phyloP scores from a whole-genome alignment of 2,888 invertebrate genomes.

The Dynastes tityus region DNA sequence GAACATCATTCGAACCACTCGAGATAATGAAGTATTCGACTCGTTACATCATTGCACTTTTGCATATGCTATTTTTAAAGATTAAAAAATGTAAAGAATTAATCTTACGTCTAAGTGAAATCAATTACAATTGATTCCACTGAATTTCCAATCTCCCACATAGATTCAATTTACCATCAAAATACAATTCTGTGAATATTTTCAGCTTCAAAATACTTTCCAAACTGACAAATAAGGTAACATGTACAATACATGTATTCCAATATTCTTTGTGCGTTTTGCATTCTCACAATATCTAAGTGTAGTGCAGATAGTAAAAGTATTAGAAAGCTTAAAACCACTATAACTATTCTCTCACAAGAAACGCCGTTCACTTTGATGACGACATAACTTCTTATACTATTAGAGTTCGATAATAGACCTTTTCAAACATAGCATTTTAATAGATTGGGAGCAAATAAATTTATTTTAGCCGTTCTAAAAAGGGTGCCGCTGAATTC shows the following conservation, averaged over 20 bases:
- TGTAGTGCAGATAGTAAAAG: conserved; percentile 29
- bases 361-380: conserved; percentile 37
- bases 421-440: conserved; percentile 2
- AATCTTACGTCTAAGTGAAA: no score
- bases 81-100: no score
- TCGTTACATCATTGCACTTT: no score
- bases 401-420: conserved; percentile 17
- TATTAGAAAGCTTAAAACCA: conserved; percentile 38
- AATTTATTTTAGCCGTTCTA: background rate
- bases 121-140: no score
- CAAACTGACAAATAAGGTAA: conserved; percentile 1
- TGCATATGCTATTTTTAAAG: no score
- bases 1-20: no score
- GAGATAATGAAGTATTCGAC: no score
- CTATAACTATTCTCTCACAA: conserved; percentile 36
- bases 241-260: background rate
- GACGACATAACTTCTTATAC: conserved; percentile 5
- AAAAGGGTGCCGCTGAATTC: background rate
- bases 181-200: no score
- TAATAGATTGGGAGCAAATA: conserved; percentile 19
- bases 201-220: background rate
- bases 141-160: no score
- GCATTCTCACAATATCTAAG: conserved; percentile 18
- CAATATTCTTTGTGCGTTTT: background rate
- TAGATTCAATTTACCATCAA: no score